Base-by-base conservation (phyloP, 2,888 invertebrate genomes). In the Ryuthela nishihirai region DNA sequence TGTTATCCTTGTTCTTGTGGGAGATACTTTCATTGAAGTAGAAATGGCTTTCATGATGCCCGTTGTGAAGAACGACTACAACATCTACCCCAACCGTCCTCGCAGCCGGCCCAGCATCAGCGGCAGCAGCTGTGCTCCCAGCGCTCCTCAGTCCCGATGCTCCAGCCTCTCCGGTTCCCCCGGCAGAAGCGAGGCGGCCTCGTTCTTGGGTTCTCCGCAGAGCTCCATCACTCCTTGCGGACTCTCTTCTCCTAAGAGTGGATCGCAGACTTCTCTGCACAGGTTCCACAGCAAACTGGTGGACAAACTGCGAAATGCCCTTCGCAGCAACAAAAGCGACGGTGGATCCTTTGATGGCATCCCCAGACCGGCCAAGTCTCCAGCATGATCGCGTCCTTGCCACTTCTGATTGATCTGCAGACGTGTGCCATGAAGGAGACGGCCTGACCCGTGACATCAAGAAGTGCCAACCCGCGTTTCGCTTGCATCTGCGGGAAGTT, bases 21-120 rank as follows among this genome's bases (percentile, higher is more conserved):
- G 9, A 29, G 4, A 15, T 10, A 29, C 29, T 15, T 29, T 7
- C 15, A 15, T 21, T 23, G 17, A 18, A 35, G 39, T 35, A 20
- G 36, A 70, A 69, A 90, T 91, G 91, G 91, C 91, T 81, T 91
- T 91, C 79, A 90, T 90, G 90, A 89, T 91, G 87, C 91, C 90
- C 56, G 89, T 91, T 67, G 83, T 91, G 78, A 90, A 90, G 79
- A 90, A 90, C 79, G 89, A 91, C 76, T 90, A 87, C 83, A 88
- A 90, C 75, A 89, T 91, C 72, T 90, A 91, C 81, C 85, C 87
- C 67, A 82, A 83, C 55, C 81, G 89, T 68, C 79, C 79, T 18
- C 79, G 80, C 53, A 38, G 42, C 40, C 43, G 39, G 9, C 25
- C 9, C 20, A 29, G 25, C 17, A 34, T 35, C 83, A 82, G 66